A percentile compares a stretch with the other conserved stretches of the same genome.
Evolutionary conservation across 2,113 vertebrate genomes (phyloP).

Genomic region (Picathartes gymnocephalus): DNA sequence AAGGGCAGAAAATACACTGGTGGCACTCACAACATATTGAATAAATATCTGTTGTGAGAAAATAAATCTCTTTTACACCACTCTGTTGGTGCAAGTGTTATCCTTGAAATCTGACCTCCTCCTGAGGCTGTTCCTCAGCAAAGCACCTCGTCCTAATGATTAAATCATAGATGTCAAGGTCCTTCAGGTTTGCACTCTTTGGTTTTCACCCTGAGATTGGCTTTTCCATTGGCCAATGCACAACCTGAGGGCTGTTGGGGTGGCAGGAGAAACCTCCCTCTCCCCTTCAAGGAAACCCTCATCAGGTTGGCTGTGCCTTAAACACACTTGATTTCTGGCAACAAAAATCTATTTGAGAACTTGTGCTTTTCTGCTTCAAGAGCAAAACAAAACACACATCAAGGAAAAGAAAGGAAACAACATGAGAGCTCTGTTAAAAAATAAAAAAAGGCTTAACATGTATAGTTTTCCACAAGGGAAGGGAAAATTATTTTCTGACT

Average conservation of each 20-base stretch:
- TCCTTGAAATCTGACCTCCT: slow-evolving; percentile 5
- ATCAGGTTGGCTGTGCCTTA: not conserved
- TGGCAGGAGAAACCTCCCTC: not conserved
- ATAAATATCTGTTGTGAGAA: not conserved
- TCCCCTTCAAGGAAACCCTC: not conserved
- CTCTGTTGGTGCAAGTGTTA: not conserved
- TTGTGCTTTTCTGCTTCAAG: not conserved
- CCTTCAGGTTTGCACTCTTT: not conserved
- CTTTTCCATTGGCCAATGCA: not conserved
- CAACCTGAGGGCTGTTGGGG: not conserved
- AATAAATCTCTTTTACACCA: not conserved
- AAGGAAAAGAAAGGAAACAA: not conserved
- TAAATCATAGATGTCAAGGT: slow-evolving; percentile 5
- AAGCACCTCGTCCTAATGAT: not conserved
- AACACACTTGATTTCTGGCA: not conserved
- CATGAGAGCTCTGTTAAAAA: not conserved
- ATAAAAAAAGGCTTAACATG: not conserved
- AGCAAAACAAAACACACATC: not conserved
- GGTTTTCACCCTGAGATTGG: not conserved
- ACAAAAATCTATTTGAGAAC: not conserved
- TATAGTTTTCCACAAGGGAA: not conserved
- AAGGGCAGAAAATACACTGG: not conserved
- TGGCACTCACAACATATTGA: not conserved
- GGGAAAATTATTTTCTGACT: slow-evolving; percentile 1
- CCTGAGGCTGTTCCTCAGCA: not conserved